Evolutionary conservation across 2,888 invertebrate genomes (phyloP), one percentile per base, ranked within the genome.

Genomic region (Sceliomorpha sp.): DNA sequence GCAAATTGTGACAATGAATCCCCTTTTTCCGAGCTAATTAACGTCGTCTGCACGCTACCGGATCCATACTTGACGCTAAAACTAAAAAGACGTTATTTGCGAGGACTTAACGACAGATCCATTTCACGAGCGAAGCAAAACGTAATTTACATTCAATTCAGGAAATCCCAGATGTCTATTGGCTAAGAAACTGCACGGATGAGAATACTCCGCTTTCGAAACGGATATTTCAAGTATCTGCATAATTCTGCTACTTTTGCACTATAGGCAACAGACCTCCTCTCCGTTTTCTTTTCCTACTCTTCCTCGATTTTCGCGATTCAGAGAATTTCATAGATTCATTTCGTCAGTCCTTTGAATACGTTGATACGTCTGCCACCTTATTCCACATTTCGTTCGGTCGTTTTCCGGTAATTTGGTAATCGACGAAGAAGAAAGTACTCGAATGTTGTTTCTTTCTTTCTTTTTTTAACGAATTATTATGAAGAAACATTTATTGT

Each of bases 131-230:
- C 76, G 68, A 73, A 63, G 77, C 70, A 74, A 76, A 78, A 74
- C 75, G 79, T 80, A 82, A 82, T 83, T 83, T 83, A 82, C 79
- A 82, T 82, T 82, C 79, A 81, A 83, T 83, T 80, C 81, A 78
- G 78, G 69, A 79, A 82, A 82, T 81, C 82, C 78, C 72, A 73
- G 77, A 79, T 80, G 78, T 80, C 75, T 79, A 81, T 81, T 78
- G 76, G 76, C 73, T 73, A 75, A 78, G 76, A 59, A 73, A 72
- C 72, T 64, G 53, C 69, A 73, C 72, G 69, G 73, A 71, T 77
- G 78, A 81, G 77, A 79, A 82, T 78, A 74, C 74, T 72, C 75
- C 74, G 73, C 74, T 73, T 75, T 67, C 67, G 74, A 67, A 67
- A 67, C 76, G 74, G 74, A 77, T 80, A 81, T 78, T 72, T 72